phyloP scores from a whole-genome alignment of 2,113 vertebrate species.

The Zootoca vivipara region DNA sequence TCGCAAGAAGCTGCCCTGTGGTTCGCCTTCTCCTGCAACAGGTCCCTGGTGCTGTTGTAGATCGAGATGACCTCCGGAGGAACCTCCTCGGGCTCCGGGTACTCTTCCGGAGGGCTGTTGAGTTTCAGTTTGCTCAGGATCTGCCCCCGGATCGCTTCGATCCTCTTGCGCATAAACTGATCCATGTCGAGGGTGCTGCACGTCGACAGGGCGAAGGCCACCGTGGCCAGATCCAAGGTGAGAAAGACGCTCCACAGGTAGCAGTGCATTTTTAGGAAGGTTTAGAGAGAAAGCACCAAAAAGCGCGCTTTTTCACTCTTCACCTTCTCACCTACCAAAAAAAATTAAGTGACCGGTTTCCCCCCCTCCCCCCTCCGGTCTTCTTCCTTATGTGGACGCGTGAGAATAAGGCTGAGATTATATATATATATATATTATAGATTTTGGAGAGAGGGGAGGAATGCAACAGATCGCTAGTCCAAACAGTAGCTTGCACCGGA shows the following conservation, averaged over 20 bases:
- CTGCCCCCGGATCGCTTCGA: constrained; percentile 97
- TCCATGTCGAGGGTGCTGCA: constrained; percentile 97
- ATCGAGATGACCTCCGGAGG: constrained; percentile 94
- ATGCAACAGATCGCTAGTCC: constrained; percentile 2
- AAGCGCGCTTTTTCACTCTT: constrained; percentile 28
- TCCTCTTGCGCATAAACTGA: constrained; percentile 96
- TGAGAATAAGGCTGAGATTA: constrained; percentile 39
- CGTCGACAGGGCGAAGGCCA: constrained; percentile 91
- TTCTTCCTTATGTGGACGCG: not conserved
- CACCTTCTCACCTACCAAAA: not conserved
- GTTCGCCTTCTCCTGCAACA: constrained; percentile 95
- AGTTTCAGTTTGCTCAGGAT: constrained; percentile 98
- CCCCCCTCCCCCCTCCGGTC: not conserved
- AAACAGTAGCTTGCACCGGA: not conserved
- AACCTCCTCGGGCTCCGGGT: constrained; percentile 84
- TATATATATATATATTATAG: not conserved
- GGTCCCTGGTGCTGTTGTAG: constrained; percentile 98
- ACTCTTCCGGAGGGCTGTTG: constrained; percentile 88
- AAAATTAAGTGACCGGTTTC: constrained; percentile 37
- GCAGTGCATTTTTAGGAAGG: constrained; percentile 86
- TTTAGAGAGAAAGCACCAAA: not conserved
- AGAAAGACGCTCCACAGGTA: constrained; percentile 86
- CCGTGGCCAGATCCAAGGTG: constrained; percentile 86
- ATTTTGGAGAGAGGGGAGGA: not conserved
- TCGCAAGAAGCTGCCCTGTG: constrained; percentile 91